Percentiles rank a stretch among this genome's conserved stretches.
phyloP scores from a whole-genome alignment of 2,888 invertebrate genomes.

The Meghimatium bilineatum region DNA sequence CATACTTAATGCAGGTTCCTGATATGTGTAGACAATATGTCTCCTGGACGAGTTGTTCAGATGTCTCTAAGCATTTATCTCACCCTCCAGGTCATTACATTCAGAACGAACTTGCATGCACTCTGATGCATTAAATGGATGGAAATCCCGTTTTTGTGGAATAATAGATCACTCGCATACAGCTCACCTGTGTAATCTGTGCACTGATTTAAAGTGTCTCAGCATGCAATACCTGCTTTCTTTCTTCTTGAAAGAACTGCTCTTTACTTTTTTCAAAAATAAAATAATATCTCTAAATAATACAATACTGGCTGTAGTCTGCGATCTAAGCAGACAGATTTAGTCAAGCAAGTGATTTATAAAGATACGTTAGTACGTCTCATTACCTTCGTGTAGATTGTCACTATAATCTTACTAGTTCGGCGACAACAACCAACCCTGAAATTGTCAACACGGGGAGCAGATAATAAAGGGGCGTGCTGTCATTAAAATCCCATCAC shows the following conservation, averaged over 20 bases:
- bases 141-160: background rate
- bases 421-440: background rate
- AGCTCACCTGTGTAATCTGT: background rate
- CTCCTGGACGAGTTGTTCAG: background rate
- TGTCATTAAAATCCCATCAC: slow-evolving; percentile 38
- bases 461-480: slow-evolving; percentile 29
- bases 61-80: background rate
- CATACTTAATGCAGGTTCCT: background rate
- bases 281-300: background rate
- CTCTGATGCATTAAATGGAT: background rate
- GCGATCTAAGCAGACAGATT: background rate
- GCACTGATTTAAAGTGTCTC: background rate
- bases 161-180: background rate
- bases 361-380: slow-evolving; percentile 22
- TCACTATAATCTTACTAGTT: slow-evolving; percentile 21
- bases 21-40: background rate
- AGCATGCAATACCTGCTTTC: slow-evolving; percentile 9
- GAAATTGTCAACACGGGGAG: slow-evolving; percentile 27
- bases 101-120: background rate
- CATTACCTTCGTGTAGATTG: slow-evolving; percentile 20
- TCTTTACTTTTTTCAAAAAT: background rate
- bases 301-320: background rate
- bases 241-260: background rate
- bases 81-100: background rate
- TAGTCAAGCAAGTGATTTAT: slow-evolving; percentile 23